Conservation (phyloP, 2,888 invertebrate species). For the Anticlea derivata region DNA sequence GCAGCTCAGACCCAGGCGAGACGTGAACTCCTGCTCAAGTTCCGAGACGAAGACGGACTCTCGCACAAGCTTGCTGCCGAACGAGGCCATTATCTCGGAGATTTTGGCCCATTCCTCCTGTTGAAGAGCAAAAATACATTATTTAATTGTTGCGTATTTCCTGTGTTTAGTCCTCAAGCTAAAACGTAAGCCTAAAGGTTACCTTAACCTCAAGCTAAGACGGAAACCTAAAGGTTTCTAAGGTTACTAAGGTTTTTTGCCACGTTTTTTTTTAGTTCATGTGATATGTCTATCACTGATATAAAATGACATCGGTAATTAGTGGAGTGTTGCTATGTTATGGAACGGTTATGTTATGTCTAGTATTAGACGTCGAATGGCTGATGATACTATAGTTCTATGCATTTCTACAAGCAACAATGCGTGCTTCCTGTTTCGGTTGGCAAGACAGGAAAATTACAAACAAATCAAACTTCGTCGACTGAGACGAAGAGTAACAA, state of each 20-base stretch:
- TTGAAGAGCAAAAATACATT: slow-evolving; percentile 33
- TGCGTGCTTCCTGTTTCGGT: slow-evolving; percentile 13
- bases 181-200: too few species aligned
- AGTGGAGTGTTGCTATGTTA: too few species aligned
- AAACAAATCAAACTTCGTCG: not conserved
- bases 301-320: too few species aligned
- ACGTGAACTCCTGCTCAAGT: slow-evolving; percentile 91
- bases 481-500: not conserved
- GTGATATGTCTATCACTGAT: too few species aligned
- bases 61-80: slow-evolving; percentile 92
- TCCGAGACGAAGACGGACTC: slow-evolving; percentile 91
- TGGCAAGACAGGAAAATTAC: slow-evolving; percentile 5
- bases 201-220: too few species aligned
- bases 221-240: too few species aligned
- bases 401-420: slow-evolving; percentile 2
- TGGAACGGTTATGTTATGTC: too few species aligned
- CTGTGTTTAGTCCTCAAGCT: too few species aligned
- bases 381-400: not conserved
- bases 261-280: too few species aligned
- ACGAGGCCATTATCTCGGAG: slow-evolving; percentile 97
- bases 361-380: not conserved
- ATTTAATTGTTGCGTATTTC: not conserved
- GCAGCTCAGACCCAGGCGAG: slow-evolving; percentile 85
- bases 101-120: slow-evolving; percentile 98
- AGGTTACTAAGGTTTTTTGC: too few species aligned